Conservation (phyloP, 1,140 invertebrate genomes). For the Laodelphax striatellus region DNA sequence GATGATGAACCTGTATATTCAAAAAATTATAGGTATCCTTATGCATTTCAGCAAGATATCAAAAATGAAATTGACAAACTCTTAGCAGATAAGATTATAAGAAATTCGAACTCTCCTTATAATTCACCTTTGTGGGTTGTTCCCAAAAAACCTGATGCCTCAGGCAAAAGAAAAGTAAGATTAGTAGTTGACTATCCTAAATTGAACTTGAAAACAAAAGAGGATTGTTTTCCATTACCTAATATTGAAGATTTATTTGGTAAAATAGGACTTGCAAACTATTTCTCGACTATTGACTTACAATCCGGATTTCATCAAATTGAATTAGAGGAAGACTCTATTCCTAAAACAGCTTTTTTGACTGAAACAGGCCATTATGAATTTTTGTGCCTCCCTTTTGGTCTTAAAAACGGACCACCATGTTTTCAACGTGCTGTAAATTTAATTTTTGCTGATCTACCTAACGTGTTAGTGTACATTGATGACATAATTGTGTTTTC, state of each 20-base stretch:
- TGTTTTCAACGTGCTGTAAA: constrained; percentile 35
- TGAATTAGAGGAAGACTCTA: constrained; percentile 30
- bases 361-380: constrained; percentile 28
- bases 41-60: no score
- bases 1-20: no score
- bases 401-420: constrained; percentile 31
- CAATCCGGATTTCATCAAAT: constrained; percentile 37
- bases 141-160: no score
- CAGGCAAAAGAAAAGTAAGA: no score
- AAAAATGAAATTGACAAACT: no score
- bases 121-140: no score
- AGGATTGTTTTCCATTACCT: constrained; percentile 36
- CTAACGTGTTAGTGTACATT: constrained; percentile 11
- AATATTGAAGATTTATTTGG: constrained; percentile 31
- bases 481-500: constrained; percentile 17
- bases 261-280: constrained; percentile 24
- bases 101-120: no score
- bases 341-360: constrained; percentile 37
- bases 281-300: constrained; percentile 37
- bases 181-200: no score
- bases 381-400: constrained; percentile 33
- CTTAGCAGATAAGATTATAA: no score
- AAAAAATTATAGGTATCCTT: no score
- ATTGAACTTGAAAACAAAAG: constrained; percentile 19
- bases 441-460: not conserved